Percentiles rank a stretch among this genome's conserved stretches.
Evolutionary conservation across 2,888 invertebrate species (phyloP).

Genomic region (Troglohyphantes excavatus): DNA sequence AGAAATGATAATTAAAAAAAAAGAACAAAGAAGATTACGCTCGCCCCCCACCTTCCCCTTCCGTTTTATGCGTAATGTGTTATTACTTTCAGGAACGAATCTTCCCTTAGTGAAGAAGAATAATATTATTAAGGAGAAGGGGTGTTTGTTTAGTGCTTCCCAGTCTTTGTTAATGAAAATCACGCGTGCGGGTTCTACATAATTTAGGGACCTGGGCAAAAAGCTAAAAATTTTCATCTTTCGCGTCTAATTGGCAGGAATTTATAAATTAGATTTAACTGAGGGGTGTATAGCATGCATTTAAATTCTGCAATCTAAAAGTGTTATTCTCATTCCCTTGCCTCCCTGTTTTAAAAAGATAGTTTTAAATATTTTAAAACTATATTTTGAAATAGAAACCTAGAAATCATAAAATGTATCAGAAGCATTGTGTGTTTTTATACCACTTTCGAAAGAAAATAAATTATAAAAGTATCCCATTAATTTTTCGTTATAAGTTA

Average conservation of each 20-base stretch:
- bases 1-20: slow-evolving; percentile 66
- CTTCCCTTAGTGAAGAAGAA: slow-evolving; percentile 35
- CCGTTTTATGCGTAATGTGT: slow-evolving; percentile 45
- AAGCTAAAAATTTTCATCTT: slow-evolving; percentile 11
- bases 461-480: too few species aligned
- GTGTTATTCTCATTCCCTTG: not conserved
- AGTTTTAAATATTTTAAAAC: too few species aligned
- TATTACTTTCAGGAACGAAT: slow-evolving; percentile 54
- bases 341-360: too few species aligned
- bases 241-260: not conserved
- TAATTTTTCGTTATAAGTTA: not conserved
- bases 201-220: not conserved
- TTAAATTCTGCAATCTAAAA: not conserved
- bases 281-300: not conserved
- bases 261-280: not conserved
- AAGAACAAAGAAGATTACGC: slow-evolving; percentile 24
- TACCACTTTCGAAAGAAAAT: too few species aligned
- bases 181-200: not conserved
- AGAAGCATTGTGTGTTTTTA: too few species aligned
- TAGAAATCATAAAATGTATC: too few species aligned
- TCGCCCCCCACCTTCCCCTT: slow-evolving; percentile 20
- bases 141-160: slow-evolving; percentile 20
- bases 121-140: slow-evolving; percentile 37
- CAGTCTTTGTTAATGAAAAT: slow-evolving; percentile 37
- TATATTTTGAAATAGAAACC: too few species aligned